phyloP scores from a whole-genome alignment of 2,888 invertebrate species.

The Sesia apiformis region DNA sequence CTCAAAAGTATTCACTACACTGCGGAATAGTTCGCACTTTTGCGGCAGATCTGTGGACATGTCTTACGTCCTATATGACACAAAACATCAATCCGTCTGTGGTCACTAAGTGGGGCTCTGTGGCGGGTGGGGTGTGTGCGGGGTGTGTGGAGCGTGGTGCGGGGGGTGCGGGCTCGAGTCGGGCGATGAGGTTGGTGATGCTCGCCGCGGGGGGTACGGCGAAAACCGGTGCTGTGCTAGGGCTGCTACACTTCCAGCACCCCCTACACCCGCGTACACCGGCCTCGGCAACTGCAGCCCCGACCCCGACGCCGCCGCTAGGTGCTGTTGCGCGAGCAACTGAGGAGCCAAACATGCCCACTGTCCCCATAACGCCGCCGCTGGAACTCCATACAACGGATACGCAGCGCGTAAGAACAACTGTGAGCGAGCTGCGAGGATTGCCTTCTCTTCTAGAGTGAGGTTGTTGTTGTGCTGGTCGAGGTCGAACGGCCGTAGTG shows the following conservation, averaged over 20 bases:
- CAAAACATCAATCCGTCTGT: neutral
- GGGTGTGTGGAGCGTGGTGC: conserved; percentile 37
- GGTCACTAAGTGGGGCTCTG: conserved; percentile 64
- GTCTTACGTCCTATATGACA: neutral
- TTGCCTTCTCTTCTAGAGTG: conserved; percentile 84
- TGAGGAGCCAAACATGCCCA: conserved; percentile 82
- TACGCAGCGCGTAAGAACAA: conserved; percentile 82
- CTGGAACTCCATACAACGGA: conserved; percentile 70
- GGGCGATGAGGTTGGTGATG: conserved; percentile 74
- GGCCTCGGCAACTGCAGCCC: conserved; percentile 67
- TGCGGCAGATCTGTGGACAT: neutral
- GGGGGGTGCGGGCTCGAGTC: conserved; percentile 63
- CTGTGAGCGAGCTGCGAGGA: conserved; percentile 84
- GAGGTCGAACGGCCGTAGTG: conserved; percentile 82
- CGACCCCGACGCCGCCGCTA: conserved; percentile 69
- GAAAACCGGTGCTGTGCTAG: conserved; percentile 77
- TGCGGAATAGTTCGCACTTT: neutral
- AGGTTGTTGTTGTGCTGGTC: conserved; percentile 82
- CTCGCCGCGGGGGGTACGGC: conserved; percentile 70
- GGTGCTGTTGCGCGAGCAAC: conserved; percentile 78
- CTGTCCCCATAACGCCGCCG: conserved; percentile 80
- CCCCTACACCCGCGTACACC: conserved; percentile 50
- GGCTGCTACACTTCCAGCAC: conserved; percentile 20
- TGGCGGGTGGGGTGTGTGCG: conserved; percentile 57
- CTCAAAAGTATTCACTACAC: neutral